Percentiles rank a stretch among this genome's conserved stretches.
phyloP scores from a whole-genome alignment of 2,888 invertebrate species.

The Sinhomidia bicolor region DNA sequence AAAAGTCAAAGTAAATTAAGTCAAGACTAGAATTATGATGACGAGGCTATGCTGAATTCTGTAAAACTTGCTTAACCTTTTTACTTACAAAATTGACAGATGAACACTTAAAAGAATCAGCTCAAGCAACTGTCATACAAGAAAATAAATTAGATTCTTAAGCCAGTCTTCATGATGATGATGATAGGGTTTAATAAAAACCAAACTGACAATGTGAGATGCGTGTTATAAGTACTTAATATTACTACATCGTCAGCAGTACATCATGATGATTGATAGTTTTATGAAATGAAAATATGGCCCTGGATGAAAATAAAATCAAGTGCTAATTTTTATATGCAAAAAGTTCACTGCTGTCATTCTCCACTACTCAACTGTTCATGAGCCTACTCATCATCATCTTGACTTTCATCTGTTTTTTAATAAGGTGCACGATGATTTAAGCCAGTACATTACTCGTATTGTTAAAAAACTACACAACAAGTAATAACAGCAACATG shows the following conservation, averaged over 20 bases:
- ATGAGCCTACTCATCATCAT: too few species aligned
- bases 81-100: neutral
- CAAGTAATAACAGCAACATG: neutral
- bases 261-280: neutral
- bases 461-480: neutral
- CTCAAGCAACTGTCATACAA: slow-evolving; percentile 50
- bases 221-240: neutral
- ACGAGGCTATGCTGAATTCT: neutral
- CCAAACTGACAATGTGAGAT: neutral
- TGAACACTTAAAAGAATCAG: slow-evolving; percentile 40
- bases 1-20: neutral
- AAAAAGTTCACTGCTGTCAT: neutral
- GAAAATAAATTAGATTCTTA: slow-evolving; percentile 41
- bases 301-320: neutral
- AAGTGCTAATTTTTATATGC: neutral
- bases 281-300: neutral
- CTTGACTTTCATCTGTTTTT: too few species aligned
- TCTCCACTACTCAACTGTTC: too few species aligned
- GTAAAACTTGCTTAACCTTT: neutral
- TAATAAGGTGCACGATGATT: too few species aligned
- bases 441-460: too few species aligned
- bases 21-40: neutral
- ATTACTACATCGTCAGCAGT: too few species aligned
- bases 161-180: neutral
- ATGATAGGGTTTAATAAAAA: neutral